Evolutionary conservation across 2,113 vertebrate species (phyloP).

Genomic region (Sitta europaea): DNA sequence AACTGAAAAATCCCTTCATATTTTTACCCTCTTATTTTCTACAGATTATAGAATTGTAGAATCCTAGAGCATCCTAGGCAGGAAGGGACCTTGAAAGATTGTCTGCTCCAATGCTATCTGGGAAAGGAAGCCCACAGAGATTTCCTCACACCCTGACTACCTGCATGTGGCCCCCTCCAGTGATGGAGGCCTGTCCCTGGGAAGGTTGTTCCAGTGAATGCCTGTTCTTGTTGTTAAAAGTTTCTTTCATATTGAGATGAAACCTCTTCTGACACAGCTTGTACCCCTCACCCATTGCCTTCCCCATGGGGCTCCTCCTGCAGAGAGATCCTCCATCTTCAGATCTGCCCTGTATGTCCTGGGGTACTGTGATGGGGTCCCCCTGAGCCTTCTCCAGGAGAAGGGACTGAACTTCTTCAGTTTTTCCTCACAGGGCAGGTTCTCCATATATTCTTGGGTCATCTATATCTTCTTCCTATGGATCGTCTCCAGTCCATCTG

Average conservation of each 20-base stretch:
- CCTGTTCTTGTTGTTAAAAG: background rate
- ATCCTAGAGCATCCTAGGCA: background rate
- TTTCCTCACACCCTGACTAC: background rate
- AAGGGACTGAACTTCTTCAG: background rate
- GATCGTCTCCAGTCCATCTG: background rate
- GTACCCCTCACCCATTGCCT: background rate
- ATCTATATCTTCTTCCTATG: background rate
- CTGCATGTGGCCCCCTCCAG: background rate
- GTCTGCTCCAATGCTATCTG: rapidly evolving
- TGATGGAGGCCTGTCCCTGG: rapidly evolving
- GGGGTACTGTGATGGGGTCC: background rate
- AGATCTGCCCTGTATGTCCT: background rate
- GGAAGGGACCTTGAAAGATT: background rate
- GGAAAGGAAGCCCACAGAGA: background rate
- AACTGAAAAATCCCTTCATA: background rate
- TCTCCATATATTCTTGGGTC: background rate
- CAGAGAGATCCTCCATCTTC: background rate
- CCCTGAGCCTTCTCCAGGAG: rapidly evolving
- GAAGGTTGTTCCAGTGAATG: background rate
- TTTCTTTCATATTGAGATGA: background rate
- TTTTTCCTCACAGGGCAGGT: background rate
- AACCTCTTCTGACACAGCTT: background rate
- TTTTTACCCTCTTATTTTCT: background rate
- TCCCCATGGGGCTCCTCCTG: background rate
- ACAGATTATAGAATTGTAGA: background rate